Conservation (phyloP, 2,888 invertebrate species). For the Pammene fasciana region DNA sequence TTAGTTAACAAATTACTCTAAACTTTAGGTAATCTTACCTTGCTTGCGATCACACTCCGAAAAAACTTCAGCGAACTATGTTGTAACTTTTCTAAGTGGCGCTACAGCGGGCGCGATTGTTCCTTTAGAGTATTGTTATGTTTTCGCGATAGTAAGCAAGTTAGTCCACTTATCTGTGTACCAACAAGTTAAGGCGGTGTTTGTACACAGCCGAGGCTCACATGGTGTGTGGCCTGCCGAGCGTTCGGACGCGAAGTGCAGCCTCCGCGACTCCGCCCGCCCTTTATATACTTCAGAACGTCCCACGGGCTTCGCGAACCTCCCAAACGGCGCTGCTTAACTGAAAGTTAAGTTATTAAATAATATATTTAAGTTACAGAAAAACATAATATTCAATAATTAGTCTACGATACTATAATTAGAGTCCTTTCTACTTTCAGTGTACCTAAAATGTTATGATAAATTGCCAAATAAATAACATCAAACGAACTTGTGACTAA, state of each 20-base stretch:
- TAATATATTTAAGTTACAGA: neutral
- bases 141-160: neutral
- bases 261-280: conserved; percentile 30
- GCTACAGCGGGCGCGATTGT: neutral
- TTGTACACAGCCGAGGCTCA: conserved; percentile 11
- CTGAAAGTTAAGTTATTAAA: neutral
- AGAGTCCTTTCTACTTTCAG: no score
- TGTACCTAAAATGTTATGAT: no score
- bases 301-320: conserved; percentile 29
- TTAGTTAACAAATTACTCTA: neutral
- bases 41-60: neutral
- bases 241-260: conserved; percentile 31
- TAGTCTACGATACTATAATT: neutral
- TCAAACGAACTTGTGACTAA: no score
- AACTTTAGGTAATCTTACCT: conserved; percentile 28
- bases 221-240: conserved; percentile 12
- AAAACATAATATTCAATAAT: neutral
- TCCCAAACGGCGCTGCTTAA: neutral
- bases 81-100: conserved; percentile 23
- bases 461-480: no score
- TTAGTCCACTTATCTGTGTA: neutral
- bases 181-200: conserved; percentile 21
- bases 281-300: conserved; percentile 28
- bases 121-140: neutral
- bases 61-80: conserved; percentile 19